Base-by-base conservation (phyloP, 2,113 vertebrate genomes). In the Colius striatus region DNA sequence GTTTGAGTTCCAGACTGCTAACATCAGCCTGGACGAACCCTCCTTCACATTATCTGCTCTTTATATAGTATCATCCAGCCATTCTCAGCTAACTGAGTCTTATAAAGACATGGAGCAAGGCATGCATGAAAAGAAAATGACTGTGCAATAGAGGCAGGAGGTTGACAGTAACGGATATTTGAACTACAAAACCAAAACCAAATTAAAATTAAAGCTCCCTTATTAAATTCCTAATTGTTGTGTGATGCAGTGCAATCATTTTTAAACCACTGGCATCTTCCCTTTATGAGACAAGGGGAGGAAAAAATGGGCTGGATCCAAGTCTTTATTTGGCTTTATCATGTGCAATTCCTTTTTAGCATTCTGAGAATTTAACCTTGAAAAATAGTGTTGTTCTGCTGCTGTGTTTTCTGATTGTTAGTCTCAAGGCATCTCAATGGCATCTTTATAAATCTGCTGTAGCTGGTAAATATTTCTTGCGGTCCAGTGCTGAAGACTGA, bases 331-430 rank as follows among this genome's bases (percentile, higher is more conserved):
- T 96, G 95, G 87, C 94, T 97, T 97, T 97, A 78, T 95, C 80
- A 96, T 70, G 63, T 97, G 96, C 94, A 91, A 94, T 96, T 96
- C 93, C 97, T 97, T 97, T 97, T 98, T 97, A 98, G 96, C 94
- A 97, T 98, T 98, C 97, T 81, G 91, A 97, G 95, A 97, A 95
- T 98, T 98, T 98, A 97, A 98, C 97, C 97, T 98, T 98, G 98
- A 98, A 97, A 97, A 97, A 97, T 95, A 94, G 95, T 94, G 96
- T 95, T 97, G 96, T 97, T 97, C 96, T 95, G 96, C 97, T 91
- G 92, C 97, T 91, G 95, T 91, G 93, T 97, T 97, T 97, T 95
- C 97, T 97, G 95, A 98, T 97, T 97, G 96, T 96, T 97, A 97
- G 97, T 98, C 97, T 98, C 95, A 96, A 97, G 96, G 96, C 98